Conservation (phyloP, 2,113 vertebrate species). For the Macroglossus sobrinus region DNA sequence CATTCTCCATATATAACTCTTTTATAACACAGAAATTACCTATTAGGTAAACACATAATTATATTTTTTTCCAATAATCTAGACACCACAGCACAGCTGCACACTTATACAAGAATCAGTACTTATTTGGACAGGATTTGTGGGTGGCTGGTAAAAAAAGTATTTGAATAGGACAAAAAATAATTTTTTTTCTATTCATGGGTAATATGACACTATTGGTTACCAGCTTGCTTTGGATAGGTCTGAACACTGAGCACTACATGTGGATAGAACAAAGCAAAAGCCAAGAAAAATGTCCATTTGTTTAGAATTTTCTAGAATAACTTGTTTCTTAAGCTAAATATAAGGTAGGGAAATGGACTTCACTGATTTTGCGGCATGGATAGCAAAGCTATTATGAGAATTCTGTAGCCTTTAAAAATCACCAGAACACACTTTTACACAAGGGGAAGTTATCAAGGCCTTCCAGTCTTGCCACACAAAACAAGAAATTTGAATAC, state of each 20-base stretch:
- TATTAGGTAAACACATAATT: slow-evolving; percentile 29
- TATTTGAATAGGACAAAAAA: slow-evolving; percentile 30
- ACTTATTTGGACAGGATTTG: neutral
- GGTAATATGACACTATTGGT: neutral
- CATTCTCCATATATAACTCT: neutral
- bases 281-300: neutral
- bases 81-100: neutral
- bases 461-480: neutral
- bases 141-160: neutral
- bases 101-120: neutral
- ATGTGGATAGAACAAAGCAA: neutral
- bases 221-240: neutral
- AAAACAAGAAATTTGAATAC: neutral
- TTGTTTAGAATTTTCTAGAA: slow-evolving; percentile 37
- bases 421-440: neutral
- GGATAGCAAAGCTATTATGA: neutral
- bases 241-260: neutral
- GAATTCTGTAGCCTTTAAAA: neutral
- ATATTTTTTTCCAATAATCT: neutral
- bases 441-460: neutral
- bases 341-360: neutral
- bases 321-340: neutral
- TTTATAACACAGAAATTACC: slow-evolving; percentile 18
- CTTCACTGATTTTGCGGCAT: neutral
- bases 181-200: neutral